Conservation (phyloP, 2,797 vertebrate species). For the Tangara arthus region DNA sequence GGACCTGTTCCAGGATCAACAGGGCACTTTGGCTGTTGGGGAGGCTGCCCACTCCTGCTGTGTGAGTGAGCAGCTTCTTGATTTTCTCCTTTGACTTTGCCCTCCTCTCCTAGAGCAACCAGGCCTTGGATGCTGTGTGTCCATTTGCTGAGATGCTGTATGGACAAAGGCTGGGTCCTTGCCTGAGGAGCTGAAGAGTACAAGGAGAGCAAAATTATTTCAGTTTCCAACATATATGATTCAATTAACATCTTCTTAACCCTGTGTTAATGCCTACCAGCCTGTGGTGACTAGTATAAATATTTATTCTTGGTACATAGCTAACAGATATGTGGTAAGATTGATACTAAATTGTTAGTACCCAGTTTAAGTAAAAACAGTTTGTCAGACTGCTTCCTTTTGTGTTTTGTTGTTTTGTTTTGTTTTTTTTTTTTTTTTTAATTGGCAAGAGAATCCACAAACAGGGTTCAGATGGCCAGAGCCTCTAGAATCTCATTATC, state of each 20-base stretch:
- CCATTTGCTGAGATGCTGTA: not conserved
- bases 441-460: not conserved
- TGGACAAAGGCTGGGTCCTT: not conserved
- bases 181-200: not conserved
- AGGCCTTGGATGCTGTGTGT: not conserved
- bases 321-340: not conserved
- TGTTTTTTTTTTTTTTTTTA: not conserved
- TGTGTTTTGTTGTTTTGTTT: not conserved
- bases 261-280: not conserved
- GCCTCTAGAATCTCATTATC: slow-evolving; percentile 43
- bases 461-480: slow-evolving; percentile 16
- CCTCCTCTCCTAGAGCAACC: not conserved
- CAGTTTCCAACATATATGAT: not conserved
- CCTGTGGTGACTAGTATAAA: not conserved
- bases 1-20: not conserved
- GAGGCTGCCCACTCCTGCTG: not conserved
- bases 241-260: not conserved
- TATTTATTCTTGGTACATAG: not conserved
- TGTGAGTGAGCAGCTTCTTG: accelerated
- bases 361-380: not conserved
- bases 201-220: not conserved
- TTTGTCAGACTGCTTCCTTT: not conserved
- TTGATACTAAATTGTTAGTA: not conserved
- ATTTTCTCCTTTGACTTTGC: not conserved
- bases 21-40: not conserved